phyloP scores from a whole-genome alignment of 2,888 invertebrate genomes.

The Ferrisia virgata region DNA sequence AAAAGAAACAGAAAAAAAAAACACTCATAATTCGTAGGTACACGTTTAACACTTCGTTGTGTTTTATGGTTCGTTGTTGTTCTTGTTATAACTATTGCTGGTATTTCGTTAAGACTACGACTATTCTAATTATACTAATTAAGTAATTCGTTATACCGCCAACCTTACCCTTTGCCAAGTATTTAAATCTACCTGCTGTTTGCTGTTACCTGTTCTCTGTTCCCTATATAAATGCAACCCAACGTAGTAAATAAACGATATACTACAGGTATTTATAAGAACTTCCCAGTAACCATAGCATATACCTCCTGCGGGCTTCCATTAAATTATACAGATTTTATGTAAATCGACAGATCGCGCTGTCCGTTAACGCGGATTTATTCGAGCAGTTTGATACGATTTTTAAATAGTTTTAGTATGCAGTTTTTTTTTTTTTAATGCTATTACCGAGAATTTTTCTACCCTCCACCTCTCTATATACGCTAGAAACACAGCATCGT shows the following conservation, averaged over 20 bases:
- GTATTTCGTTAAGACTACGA: background rate
- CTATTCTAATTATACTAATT: background rate
- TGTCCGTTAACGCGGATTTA: background rate
- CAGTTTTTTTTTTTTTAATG: too few species aligned
- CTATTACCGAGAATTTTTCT: too few species aligned
- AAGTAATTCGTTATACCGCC: constrained; percentile 4
- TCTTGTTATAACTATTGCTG: too few species aligned
- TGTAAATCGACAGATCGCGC: background rate
- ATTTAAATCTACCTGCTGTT: background rate
- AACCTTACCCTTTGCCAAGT: background rate
- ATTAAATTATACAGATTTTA: background rate
- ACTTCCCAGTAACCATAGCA: background rate
- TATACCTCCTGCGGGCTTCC: background rate
- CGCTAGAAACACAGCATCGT: too few species aligned
- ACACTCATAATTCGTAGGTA: background rate
- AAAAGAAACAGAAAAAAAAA: background rate
- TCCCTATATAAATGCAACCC: too few species aligned
- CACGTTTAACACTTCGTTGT: constrained; percentile 9
- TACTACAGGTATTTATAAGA: background rate
- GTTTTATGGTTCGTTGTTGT: background rate
- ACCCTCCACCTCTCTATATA: too few species aligned
- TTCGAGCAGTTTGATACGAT: background rate
- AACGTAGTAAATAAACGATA: background rate
- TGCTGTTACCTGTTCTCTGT: background rate
- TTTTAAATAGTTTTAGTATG: too few species aligned